Evolutionary conservation across 2,888 invertebrate species (phyloP).

Genomic region (Metellina segmentata): DNA sequence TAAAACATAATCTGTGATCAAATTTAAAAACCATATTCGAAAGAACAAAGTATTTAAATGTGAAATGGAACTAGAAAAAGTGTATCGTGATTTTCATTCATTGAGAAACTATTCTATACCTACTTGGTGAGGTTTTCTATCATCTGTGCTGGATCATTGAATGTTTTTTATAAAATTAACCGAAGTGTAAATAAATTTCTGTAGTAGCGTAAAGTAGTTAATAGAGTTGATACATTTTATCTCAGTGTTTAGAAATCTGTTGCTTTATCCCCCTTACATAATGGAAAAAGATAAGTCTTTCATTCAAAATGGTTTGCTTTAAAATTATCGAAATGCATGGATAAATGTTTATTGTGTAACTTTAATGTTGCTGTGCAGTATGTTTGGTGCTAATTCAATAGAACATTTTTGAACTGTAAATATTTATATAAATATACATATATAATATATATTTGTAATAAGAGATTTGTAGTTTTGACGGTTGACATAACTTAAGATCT

Average conservation of each 20-base stretch:
- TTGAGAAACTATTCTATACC: neutral
- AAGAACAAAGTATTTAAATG: neutral
- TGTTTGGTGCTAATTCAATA: conserved; percentile 75
- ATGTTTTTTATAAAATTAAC: conserved; percentile 21
- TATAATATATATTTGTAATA: conserved; percentile 74
- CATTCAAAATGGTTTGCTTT: conserved; percentile 54
- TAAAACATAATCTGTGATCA: conserved; percentile 1
- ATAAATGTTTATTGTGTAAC: conserved; percentile 58
- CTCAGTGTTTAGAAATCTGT: conserved; percentile 20
- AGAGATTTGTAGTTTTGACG: conserved; percentile 75
- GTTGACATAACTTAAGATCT: conserved; percentile 55
- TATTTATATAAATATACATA: conserved; percentile 74
- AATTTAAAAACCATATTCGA: neutral
- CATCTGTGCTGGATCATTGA: conserved; percentile 7
- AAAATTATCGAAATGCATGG: conserved; percentile 41
- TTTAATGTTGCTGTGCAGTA: conserved; percentile 62
- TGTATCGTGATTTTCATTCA: neutral
- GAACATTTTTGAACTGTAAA: conserved; percentile 70
- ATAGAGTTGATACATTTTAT: conserved; percentile 7
- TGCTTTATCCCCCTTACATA: neutral
- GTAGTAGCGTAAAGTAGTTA: conserved; percentile 31
- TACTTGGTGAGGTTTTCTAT: conserved; percentile 9
- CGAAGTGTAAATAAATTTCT: conserved; percentile 43
- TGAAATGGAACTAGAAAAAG: neutral
- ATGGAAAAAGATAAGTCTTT: conserved; percentile 38